These are phyloP conservation scores for Acronicta leporina DNA, from an alignment of 2,888 invertebrate species.

Conservation along the genomic window DNA sequence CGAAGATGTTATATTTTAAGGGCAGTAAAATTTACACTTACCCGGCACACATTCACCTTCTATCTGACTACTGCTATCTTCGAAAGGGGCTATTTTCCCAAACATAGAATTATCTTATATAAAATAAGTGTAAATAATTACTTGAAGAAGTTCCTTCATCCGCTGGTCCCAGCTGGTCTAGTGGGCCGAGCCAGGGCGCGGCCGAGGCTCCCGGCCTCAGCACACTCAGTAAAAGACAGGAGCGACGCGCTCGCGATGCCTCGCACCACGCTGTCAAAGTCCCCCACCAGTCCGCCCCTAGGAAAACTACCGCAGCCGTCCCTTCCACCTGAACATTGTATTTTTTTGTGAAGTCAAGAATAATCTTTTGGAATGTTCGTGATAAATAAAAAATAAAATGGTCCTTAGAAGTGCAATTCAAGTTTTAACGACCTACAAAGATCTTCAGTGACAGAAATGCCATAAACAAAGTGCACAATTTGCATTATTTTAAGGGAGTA, in stretches of 20 bases:
- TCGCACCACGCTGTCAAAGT: slow-evolving; percentile 98
- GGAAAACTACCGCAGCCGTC: slow-evolving; percentile 95
- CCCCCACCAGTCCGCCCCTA: slow-evolving; percentile 97
- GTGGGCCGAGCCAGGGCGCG: slow-evolving; percentile 97
- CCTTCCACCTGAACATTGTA: slow-evolving; percentile 92
- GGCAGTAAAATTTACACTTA: too few relatives aligned
- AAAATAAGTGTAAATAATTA: slow-evolving; percentile 33
- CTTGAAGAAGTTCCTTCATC: slow-evolving; percentile 79
- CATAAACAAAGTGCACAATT: too few relatives aligned
- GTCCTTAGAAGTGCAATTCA: too few relatives aligned
- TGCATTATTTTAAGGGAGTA: too few relatives aligned
- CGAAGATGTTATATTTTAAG: too few relatives aligned
- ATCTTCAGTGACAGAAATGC: too few relatives aligned
- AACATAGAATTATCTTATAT: not conserved
- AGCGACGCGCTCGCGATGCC: slow-evolving; percentile 87
- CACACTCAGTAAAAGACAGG: slow-evolving; percentile 96
- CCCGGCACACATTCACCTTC: too few relatives aligned
- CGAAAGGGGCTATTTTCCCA: too few relatives aligned
- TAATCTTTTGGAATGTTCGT: too few relatives aligned
- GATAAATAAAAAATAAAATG: too few relatives aligned
- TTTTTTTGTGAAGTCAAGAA: not conserved
- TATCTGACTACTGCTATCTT: too few relatives aligned
- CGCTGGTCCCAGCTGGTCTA: slow-evolving; percentile 93
- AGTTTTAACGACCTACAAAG: too few relatives aligned
- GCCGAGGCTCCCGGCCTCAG: slow-evolving; percentile 93